These are phyloP conservation scores for Hippoglossus hippoglossus DNA, from an alignment of 2,797 vertebrate species.

Conservation along the genomic window DNA sequence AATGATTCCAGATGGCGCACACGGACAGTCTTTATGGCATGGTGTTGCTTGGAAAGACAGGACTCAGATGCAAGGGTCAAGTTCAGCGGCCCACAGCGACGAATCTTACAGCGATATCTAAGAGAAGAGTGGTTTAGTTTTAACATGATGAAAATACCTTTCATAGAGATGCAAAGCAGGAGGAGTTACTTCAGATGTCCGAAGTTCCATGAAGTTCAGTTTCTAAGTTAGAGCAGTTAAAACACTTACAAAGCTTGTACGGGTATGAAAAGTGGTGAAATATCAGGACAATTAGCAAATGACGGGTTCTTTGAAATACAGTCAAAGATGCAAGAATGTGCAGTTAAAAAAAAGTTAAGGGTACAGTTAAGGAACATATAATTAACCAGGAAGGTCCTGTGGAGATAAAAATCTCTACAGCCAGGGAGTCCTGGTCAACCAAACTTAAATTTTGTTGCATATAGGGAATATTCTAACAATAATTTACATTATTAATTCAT, in stretches of 20 bases:
- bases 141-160: neutral
- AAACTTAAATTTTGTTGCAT: too few relatives aligned
- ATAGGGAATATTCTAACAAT: too few relatives aligned
- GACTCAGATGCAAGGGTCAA: conserved; percentile 90
- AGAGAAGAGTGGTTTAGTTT: conserved; percentile 7
- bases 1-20: conserved; percentile 92
- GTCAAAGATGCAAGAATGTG: neutral
- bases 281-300: neutral
- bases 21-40: conserved; percentile 93
- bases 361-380: too few relatives aligned
- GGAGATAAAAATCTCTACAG: too few relatives aligned
- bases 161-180: neutral
- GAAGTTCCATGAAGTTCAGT: neutral
- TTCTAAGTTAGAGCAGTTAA: neutral
- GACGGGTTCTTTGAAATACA: neutral
- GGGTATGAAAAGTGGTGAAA: neutral
- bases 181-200: neutral
- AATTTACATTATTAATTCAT: too few relatives aligned
- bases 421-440: too few relatives aligned
- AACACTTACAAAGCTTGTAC: neutral
- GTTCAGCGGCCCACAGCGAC: conserved; percentile 93
- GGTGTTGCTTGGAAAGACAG: conserved; percentile 90
- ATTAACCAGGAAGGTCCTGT: too few relatives aligned
- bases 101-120: conserved; percentile 89
- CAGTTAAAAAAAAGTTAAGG: neutral